Base-by-base conservation (phyloP, 2,888 invertebrate genomes). In the Mythimna pallens region DNA sequence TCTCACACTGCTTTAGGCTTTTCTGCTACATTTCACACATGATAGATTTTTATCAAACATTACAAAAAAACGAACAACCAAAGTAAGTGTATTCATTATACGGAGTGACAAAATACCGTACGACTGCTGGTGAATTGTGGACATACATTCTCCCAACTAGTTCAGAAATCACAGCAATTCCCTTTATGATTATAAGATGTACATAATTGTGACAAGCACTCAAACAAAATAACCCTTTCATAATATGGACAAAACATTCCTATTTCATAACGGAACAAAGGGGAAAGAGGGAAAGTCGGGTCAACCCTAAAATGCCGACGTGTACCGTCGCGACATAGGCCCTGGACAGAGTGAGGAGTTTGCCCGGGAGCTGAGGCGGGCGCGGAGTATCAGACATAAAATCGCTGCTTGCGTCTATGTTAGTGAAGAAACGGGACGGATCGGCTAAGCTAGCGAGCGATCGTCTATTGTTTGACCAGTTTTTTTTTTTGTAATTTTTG, bases 251-350 rank as follows among this genome's bases (percentile, higher is more conserved):
- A 81, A 81, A 81, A 83, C 73, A 71, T 70, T 65, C 54, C 68
- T 55, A 62, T 75, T 71, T 62, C 57, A 72, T 63, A 40, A 72
- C 57, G 20, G 70, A 66, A 78, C 61, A 84, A 82, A 75, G 43
- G 57, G 43, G 22, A 52, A 59, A 50, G 40, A n/a, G 47, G 25
- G 61, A 64, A 80, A 65, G 34, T 43, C 8, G 65, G 55, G 43
- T 64, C 43, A 79, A 78, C 62, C 81, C 74, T 78, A 64, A 82
- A 82, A 68, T 61, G 68, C 61, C 63, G 65, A 71, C 70, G 58
- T 68, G 47, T 73, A 62, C 63, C 40, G 59, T 36, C 63, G 68
- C 61, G 59, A 58, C 67, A 70, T 73, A 34, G 30, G 57, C 30
- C 36, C 3, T 6, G 36, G n/a, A 36, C 2, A 59, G 14, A 7